Evolutionary conservation across 30 jellyfish, hydroid and myxozoan species (phyloP), one percentile per base, ranked within the genome.

Genomic region (Pelagia noctiluca): DNA sequence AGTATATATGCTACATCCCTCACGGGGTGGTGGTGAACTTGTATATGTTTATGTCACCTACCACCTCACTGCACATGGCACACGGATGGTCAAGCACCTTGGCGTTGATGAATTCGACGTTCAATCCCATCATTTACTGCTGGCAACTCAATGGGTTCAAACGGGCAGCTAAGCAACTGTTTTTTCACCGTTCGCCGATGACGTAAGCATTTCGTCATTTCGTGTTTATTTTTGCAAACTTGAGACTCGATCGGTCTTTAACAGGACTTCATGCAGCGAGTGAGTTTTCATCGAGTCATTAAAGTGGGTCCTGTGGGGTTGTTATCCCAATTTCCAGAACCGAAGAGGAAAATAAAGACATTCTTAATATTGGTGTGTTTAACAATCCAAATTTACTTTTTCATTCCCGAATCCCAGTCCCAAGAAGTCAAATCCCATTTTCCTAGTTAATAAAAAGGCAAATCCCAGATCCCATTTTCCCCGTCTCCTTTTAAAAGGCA

Each of bases 131-230:
- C 2, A 82, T 82, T 2, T 82, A 82, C 46, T 82, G 92, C 64
- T 82, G 92, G 92, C 92, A 82, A 62, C 81, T 82, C 71, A 82
- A 82, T 26, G 92, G 92, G 57, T 82, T 82, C 24, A 65, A 66
- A 22, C 73, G 86, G 23, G 92, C 92, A 1, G 92, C 92, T 13
- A 71, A 62, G 21, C 53, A 16, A 1, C 57, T 82, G 24, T 71
- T 68, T 46, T 49, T 47, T 2, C 36, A 65, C 36, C 11, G 11
- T 8, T 19, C 61, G 19, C 16, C 19, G 19, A 47, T 47, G 61
- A 47, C 61, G 61, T 47, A 47, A 19, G 19, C 11, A 47, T 8
- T 47, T 11, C 11, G 61, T 19, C 61, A 47, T 19, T 47, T 19
- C 11, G 16, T 47, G 19, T 8, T 8, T 11, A 47, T n/a, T n/a